Evolutionary conservation across 1,140 invertebrate genomes (phyloP).

Genomic region (Diorhabda carinulata): DNA sequence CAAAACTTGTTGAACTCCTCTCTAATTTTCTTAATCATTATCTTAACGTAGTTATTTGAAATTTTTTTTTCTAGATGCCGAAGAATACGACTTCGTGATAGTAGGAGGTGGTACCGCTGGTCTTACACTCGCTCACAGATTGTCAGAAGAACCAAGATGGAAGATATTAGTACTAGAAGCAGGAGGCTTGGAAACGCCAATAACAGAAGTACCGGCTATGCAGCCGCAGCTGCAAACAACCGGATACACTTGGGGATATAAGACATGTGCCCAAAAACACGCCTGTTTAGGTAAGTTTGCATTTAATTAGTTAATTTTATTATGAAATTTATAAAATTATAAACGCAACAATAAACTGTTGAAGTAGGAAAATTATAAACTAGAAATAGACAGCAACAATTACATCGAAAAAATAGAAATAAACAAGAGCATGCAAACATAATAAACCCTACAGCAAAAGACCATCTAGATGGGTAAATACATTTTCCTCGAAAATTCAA

Average conservation of each 20-base stretch:
- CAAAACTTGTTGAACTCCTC: too few species aligned
- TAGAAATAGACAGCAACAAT: too few species aligned
- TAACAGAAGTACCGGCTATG: constrained; percentile 66
- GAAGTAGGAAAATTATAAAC: too few species aligned
- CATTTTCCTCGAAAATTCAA: too few species aligned
- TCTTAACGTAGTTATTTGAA: too few species aligned
- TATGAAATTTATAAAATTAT: too few species aligned
- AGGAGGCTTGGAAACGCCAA: constrained; percentile 61
- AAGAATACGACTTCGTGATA: constrained; percentile 42
- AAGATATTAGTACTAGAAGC: constrained; percentile 71
- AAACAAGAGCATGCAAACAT: too few species aligned
- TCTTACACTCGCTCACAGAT: constrained; percentile 56
- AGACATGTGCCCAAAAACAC: constrained; percentile 63
- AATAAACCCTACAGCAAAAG: too few species aligned
- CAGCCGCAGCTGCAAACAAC: constrained; percentile 72
- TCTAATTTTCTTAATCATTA: too few species aligned
- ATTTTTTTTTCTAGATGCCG: constrained; percentile 27
- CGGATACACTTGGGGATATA: constrained; percentile 75
- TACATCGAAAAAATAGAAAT: too few species aligned
- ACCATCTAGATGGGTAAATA: too few species aligned
- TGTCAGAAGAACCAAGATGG: constrained; percentile 68
- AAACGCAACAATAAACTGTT: too few species aligned
- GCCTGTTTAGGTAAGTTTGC: constrained; percentile 53
- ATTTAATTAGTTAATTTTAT: neutral
- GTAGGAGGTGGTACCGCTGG: constrained; percentile 51